These are phyloP conservation scores for Macrosoma leucophasiata DNA, from an alignment of 2,888 invertebrate species.

Conservation along the genomic window DNA sequence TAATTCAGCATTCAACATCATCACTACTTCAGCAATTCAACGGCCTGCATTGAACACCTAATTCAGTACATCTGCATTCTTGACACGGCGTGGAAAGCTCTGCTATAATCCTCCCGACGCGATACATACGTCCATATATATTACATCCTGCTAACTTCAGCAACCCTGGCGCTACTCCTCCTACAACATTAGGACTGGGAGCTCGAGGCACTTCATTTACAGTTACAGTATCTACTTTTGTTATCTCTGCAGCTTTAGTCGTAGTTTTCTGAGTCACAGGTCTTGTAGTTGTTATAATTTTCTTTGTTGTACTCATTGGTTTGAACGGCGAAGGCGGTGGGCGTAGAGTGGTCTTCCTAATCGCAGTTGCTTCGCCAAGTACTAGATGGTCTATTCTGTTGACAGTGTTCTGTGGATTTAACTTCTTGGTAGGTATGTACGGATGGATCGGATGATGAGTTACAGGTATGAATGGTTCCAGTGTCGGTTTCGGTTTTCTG, in stretches of 20 bases:
- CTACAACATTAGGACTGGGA: slow-evolving; percentile 27
- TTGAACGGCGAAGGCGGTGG: slow-evolving; percentile 32
- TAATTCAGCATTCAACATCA: not conserved
- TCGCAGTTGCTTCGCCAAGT: slow-evolving; percentile 61
- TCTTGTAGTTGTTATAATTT: slow-evolving; percentile 17
- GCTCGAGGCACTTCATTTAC: slow-evolving; percentile 28
- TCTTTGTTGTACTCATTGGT: slow-evolving; percentile 23
- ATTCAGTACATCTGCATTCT: slow-evolving; percentile 90
- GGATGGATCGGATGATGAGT: slow-evolving; percentile 38
- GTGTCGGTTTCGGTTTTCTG: slow-evolving; percentile 27
- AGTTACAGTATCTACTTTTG: slow-evolving; percentile 13
- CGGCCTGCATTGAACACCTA: slow-evolving; percentile 88
- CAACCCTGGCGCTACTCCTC: slow-evolving; percentile 66
- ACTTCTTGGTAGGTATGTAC: slow-evolving; percentile 39
- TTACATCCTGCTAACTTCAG: slow-evolving; percentile 91
- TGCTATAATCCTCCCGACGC: slow-evolving; percentile 86
- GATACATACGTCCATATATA: slow-evolving; percentile 92
- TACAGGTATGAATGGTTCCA: slow-evolving; percentile 44
- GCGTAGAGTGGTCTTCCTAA: slow-evolving; percentile 42
- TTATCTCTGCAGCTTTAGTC: slow-evolving; percentile 27
- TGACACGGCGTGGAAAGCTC: slow-evolving; percentile 88
- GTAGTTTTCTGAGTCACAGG: slow-evolving; percentile 28
- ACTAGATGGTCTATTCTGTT: slow-evolving; percentile 63
- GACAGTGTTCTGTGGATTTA: slow-evolving; percentile 37
- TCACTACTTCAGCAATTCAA: slow-evolving; percentile 65